Conservation (phyloP, 2,113 vertebrate species). For the Bagarius yarrelli region DNA sequence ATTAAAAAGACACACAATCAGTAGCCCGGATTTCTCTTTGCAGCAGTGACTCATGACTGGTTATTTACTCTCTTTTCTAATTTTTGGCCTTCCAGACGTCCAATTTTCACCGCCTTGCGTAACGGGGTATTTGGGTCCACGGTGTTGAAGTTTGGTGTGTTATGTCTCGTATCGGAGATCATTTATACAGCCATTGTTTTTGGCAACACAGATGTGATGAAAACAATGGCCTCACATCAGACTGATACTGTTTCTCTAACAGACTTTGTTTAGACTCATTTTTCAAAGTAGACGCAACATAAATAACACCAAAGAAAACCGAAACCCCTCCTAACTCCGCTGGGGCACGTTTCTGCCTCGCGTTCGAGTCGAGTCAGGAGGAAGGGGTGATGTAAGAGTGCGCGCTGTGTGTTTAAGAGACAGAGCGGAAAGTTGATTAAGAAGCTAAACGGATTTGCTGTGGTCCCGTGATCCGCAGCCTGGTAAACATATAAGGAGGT, state of each 20-base stretch:
- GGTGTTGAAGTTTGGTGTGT: neutral
- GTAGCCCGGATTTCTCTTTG: neutral
- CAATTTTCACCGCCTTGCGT: neutral
- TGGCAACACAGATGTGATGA: neutral
- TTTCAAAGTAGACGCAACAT: slow-evolving; percentile 4
- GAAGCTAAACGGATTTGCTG: slow-evolving; percentile 66
- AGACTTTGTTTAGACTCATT: slow-evolving; percentile 17
- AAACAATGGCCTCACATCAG: slow-evolving; percentile 12
- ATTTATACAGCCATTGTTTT: slow-evolving; percentile 23
- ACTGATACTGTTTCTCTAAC: slow-evolving; percentile 6
- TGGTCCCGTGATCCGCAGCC: slow-evolving; percentile 58
- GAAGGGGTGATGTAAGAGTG: neutral
- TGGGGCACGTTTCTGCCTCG: neutral
- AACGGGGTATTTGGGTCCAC: neutral
- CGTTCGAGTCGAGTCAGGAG: neutral
- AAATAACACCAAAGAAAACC: slow-evolving; percentile 4
- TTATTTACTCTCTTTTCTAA: no score
- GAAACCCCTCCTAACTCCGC: neutral
- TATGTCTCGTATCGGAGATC: neutral
- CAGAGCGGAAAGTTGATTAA: slow-evolving; percentile 62
- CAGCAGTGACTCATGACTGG: neutral
- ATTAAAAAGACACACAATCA: neutral
- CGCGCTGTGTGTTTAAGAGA: slow-evolving; percentile 40
- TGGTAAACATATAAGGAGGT: slow-evolving; percentile 50
- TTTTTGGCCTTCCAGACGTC: neutral